Conservation (phyloP, 2,888 invertebrate genomes). For the Timema podura region DNA sequence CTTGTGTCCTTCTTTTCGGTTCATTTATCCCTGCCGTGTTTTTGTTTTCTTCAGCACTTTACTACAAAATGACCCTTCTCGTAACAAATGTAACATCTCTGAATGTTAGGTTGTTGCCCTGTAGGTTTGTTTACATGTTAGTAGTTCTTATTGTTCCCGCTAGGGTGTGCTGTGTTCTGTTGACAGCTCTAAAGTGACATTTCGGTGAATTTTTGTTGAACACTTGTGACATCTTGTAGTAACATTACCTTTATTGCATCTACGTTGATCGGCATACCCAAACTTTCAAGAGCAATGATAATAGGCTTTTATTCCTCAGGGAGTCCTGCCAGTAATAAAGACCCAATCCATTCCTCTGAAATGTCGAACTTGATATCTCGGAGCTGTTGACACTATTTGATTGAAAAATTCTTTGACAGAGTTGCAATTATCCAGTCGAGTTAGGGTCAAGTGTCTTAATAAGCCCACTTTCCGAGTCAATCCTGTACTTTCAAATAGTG, state of each 20-base stretch:
- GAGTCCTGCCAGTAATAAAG: neutral
- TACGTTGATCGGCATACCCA: neutral
- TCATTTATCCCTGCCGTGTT: too few species aligned
- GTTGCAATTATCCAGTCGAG: too few species aligned
- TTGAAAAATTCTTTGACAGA: neutral
- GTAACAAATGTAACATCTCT: too few species aligned
- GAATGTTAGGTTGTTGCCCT: too few species aligned
- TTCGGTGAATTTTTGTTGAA: too few species aligned
- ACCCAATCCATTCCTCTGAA: slow-evolving; percentile 1
- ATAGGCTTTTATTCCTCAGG: neutral
- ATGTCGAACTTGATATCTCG: neutral
- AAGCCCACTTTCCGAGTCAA: slow-evolving; percentile 4
- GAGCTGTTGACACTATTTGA: neutral
- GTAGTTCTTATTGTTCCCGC: too few species aligned
- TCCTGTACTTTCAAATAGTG: neutral
- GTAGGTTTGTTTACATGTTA: too few species aligned
- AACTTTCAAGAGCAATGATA: neutral
- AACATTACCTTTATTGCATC: neutral
- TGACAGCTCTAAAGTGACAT: too few species aligned
- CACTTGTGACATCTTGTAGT: neutral
- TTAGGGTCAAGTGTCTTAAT: neutral
- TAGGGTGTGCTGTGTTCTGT: too few species aligned
- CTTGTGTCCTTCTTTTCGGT: too few species aligned
- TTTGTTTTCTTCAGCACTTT: too few species aligned
- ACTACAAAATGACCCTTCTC: too few species aligned